phyloP scores from a whole-genome alignment of 2,797 vertebrate genomes.

The Acipenser ruthenus region DNA sequence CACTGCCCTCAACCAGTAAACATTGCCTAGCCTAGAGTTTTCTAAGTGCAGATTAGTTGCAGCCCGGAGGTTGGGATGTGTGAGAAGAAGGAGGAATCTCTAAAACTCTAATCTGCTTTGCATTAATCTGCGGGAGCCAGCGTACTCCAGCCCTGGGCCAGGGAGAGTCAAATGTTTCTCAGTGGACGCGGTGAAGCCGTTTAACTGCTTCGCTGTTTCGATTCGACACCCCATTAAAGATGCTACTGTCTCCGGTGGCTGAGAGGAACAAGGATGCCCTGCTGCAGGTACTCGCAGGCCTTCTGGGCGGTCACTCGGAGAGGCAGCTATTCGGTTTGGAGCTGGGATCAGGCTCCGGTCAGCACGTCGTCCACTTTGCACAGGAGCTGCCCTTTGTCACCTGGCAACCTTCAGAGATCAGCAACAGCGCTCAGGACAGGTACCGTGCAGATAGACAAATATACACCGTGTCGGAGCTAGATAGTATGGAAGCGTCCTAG shows the following conservation, averaged over 20 bases:
- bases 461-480: no score
- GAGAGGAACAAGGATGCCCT: slow-evolving; percentile 50
- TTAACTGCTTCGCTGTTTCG: no score
- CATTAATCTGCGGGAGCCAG: background rate
- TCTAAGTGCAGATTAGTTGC: no score
- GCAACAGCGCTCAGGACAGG: no score
- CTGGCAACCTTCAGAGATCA: background rate
- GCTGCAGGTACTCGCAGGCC: slow-evolving; percentile 18
- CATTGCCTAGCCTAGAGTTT: no score
- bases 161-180: no score
- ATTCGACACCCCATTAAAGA: slow-evolving; percentile 26
- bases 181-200: background rate
- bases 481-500: no score
- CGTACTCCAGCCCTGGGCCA: no score
- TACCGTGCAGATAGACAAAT: no score
- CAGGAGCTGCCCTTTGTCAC: slow-evolving; percentile 53
- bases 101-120: slow-evolving; percentile 13
- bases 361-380: slow-evolving; percentile 57
- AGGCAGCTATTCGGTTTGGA: slow-evolving; percentile 39
- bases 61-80: no score
- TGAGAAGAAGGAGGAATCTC: no score
- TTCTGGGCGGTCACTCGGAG: slow-evolving; percentile 48
- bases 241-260: slow-evolving; percentile 59
- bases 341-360: slow-evolving; percentile 58
- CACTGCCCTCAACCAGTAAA: no score